phyloP scores from a whole-genome alignment of 1,140 invertebrate genomes.

The Sarcophaga bullata region DNA sequence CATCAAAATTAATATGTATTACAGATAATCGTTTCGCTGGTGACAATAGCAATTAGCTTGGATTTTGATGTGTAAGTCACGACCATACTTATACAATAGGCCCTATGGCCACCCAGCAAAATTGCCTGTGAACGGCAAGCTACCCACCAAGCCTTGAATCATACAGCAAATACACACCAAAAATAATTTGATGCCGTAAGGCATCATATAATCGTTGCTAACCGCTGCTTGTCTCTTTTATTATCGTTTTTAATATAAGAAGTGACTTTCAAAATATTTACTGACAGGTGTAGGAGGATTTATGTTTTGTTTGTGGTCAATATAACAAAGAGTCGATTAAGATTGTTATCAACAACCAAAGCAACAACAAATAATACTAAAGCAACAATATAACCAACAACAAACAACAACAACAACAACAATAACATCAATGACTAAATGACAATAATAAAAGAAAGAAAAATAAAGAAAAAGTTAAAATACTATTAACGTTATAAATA shows the following conservation, averaged over 20 bases:
- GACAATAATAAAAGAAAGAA: background rate
- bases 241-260: background rate
- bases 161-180: too few species aligned
- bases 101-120: too few species aligned
- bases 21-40: too few species aligned
- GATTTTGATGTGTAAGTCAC: too few species aligned
- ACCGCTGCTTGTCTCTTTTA: background rate
- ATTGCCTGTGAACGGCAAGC: too few species aligned
- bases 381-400: background rate
- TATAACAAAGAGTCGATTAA: constrained; percentile 39
- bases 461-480: background rate
- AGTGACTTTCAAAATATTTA: constrained; percentile 7
- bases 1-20: too few species aligned
- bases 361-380: background rate
- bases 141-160: too few species aligned
- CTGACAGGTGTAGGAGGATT: constrained; percentile 32
- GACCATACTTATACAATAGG: too few species aligned
- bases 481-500: constrained; percentile 16
- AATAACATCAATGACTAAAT: background rate
- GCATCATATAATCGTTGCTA: background rate
- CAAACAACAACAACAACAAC: background rate
- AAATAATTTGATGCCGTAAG: too few species aligned
- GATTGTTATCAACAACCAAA: constrained; percentile 27
- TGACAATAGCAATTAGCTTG: too few species aligned
- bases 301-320: constrained; percentile 39